phyloP scores from a whole-genome alignment of 2,797 vertebrate genomes.

The Xiphophorus birchmanni region DNA sequence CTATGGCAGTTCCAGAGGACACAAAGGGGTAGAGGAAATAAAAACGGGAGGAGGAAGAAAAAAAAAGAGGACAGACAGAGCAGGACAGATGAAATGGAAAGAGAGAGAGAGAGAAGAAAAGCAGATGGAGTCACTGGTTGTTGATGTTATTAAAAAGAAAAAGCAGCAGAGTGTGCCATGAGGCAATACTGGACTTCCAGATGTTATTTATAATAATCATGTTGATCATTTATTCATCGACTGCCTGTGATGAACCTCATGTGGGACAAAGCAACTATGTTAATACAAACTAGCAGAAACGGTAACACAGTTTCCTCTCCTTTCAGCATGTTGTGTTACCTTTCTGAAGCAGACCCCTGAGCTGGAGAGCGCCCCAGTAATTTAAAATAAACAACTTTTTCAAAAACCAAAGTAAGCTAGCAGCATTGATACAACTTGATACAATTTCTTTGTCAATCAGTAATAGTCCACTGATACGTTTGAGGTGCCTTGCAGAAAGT shows the following conservation, averaged over 20 bases:
- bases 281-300: conserved; percentile 40
- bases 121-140: conserved; percentile 69
- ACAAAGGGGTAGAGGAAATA: conserved; percentile 64
- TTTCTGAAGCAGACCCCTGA: conserved; percentile 61
- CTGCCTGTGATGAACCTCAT: conserved; percentile 49
- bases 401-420: not conserved
- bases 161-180: conserved; percentile 25
- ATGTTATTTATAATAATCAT: not conserved
- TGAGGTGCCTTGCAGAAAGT: not conserved
- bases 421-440: not conserved
- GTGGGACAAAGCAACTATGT: conserved; percentile 47
- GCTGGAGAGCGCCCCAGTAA: conserved; percentile 30
- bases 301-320: conserved; percentile 24
- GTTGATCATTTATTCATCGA: not conserved
- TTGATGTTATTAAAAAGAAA: conserved; percentile 44
- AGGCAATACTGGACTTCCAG: conserved; percentile 26
- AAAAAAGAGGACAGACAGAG: conserved; percentile 25
- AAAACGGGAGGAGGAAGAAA: conserved; percentile 13
- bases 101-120: conserved; percentile 56
- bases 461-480: not conserved
- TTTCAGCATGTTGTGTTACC: conserved; percentile 22
- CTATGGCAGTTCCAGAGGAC: conserved; percentile 81
- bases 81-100: conserved; percentile 64
- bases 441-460: not conserved
- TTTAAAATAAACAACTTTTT: not conserved